Conservation (phyloP, 2,888 invertebrate species). For the Colostygia pectinataria region DNA sequence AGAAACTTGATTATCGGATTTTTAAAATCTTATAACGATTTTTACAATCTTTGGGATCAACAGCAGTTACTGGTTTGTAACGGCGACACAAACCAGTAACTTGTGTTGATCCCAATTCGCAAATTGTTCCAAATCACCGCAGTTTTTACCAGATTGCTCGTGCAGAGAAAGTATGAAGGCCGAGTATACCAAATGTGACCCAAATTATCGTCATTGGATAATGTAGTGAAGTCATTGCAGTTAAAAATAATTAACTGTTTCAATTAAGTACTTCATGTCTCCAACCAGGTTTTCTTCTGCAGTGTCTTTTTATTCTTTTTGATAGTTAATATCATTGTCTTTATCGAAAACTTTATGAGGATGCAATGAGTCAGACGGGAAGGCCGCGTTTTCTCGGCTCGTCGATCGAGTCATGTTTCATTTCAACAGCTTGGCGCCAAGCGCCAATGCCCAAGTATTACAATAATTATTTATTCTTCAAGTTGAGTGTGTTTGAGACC, state of each 20-base stretch:
- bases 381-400: slow-evolving; percentile 47
- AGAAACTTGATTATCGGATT: too few relatives aligned
- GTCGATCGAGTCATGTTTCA: slow-evolving; percentile 44
- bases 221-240: slow-evolving; percentile 49
- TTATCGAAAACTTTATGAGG: slow-evolving; percentile 20
- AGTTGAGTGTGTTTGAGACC: slow-evolving; percentile 16
- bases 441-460: slow-evolving; percentile 49
- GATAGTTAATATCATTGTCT: slow-evolving; percentile 13
- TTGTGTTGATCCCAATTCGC: not conserved
- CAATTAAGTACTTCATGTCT: not conserved
- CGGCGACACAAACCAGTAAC: not conserved
- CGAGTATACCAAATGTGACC: slow-evolving; percentile 56
- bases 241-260: slow-evolving; percentile 23
- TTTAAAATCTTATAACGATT: too few relatives aligned
- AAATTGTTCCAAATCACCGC: slow-evolving; percentile 5
- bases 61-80: too few relatives aligned
- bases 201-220: slow-evolving; percentile 54
- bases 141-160: slow-evolving; percentile 36
- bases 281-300: not conserved
- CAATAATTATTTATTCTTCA: slow-evolving; percentile 44
- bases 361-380: slow-evolving; percentile 47
- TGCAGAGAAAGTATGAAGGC: slow-evolving; percentile 57
- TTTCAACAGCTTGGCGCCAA: slow-evolving; percentile 44
- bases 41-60: too few relatives aligned
- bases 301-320: not conserved